Evolutionary conservation across 2,888 invertebrate species (phyloP).

Genomic region (Exocentrus adspersus): DNA sequence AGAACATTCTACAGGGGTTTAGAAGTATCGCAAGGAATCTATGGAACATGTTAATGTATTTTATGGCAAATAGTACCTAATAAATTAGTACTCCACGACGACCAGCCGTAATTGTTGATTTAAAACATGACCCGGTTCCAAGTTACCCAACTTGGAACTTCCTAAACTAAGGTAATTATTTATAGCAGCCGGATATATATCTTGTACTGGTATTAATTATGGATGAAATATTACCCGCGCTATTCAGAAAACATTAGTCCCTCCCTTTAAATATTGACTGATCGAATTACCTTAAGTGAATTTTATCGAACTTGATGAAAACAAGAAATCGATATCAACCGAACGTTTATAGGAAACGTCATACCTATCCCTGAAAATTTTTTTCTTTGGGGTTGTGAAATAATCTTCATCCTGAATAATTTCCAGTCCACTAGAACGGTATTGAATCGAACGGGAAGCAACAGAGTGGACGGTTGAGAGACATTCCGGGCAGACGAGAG

Average conservation of each 20-base stretch:
- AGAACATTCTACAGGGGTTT: too few species aligned
- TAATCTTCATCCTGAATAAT: too few species aligned
- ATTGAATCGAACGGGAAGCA: conserved; percentile 6
- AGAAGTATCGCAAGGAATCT: too few species aligned
- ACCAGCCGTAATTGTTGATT: too few species aligned
- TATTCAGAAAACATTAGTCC: conserved; percentile 7
- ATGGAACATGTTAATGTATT: too few species aligned
- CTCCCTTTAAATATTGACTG: not conserved
- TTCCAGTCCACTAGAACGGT: not conserved
- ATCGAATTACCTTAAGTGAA: not conserved
- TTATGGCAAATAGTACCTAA: too few species aligned
- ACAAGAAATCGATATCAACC: too few species aligned
- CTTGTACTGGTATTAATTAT: conserved; percentile 9
- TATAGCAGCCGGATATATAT: not conserved
- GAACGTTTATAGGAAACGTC: too few species aligned
- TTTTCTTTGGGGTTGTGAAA: too few species aligned
- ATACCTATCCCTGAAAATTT: too few species aligned
- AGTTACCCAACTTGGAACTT: not conserved
- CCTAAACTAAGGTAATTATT: not conserved
- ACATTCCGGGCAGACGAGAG: conserved; percentile 9
- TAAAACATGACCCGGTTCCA: not conserved
- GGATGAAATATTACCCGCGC: conserved; percentile 9
- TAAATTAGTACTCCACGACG: too few species aligned
- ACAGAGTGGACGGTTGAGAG: conserved; percentile 3
- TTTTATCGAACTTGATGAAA: not conserved